These are phyloP conservation scores for Urocitellus parryii DNA, from an alignment of 2,113 vertebrate species.

Conservation along the genomic window DNA sequence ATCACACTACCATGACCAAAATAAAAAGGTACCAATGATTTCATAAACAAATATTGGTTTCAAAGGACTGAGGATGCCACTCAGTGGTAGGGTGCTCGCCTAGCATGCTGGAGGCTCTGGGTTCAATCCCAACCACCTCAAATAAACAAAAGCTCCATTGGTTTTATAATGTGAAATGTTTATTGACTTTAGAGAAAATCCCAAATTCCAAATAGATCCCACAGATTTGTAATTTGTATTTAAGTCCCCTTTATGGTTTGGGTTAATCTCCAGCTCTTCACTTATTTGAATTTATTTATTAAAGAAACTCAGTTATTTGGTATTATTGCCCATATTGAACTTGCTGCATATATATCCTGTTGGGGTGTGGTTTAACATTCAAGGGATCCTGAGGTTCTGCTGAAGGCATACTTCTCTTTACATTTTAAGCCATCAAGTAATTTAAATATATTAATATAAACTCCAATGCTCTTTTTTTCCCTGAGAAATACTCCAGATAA, in stretches of 20 bases:
- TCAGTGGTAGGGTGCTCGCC: no score
- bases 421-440: not conserved
- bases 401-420: slow-evolving; percentile 9
- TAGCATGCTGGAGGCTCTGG: no score
- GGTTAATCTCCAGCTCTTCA: not conserved
- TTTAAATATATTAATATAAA: slow-evolving; percentile 44
- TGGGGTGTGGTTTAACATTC: not conserved
- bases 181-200: not conserved
- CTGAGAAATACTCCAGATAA: not conserved
- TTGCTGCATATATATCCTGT: not conserved
- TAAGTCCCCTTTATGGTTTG: not conserved
- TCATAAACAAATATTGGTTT: slow-evolving; percentile 28
- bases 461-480: not conserved
- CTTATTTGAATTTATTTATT: slow-evolving; percentile 7
- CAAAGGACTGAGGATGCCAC: not conserved
- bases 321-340: not conserved
- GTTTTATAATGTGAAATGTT: slow-evolving; percentile 47
- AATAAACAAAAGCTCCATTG: no score
- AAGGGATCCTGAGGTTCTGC: not conserved
- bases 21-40: slow-evolving; percentile 22
- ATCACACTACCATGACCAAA: not conserved
- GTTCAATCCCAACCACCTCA: no score
- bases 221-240: not conserved
- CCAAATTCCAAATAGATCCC: not conserved
- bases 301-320: not conserved